Evolutionary conservation across 2,888 invertebrate species (phyloP).

Genomic region (Alsophila aescularia): DNA sequence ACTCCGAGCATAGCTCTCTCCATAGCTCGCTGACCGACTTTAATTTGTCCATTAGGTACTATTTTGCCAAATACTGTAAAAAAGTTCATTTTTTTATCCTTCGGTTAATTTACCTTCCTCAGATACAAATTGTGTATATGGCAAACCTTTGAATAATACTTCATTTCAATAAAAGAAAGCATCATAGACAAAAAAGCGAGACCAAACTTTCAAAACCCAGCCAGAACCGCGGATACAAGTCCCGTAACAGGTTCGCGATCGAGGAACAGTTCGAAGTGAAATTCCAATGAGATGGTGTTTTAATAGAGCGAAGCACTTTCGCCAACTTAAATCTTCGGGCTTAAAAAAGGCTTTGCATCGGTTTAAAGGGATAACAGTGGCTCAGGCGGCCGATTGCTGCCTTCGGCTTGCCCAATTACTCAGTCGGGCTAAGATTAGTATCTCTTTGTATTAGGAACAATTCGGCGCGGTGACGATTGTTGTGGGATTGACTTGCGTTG

Average conservation of each 20-base stretch:
- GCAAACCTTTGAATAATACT: too few relatives aligned
- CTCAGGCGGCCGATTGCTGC: constrained; percentile 76
- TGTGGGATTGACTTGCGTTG: constrained; percentile 44
- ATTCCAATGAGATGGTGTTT: constrained; percentile 75
- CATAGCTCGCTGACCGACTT: too few relatives aligned
- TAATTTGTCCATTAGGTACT: too few relatives aligned
- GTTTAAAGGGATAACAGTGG: constrained; percentile 81
- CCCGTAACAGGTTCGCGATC: constrained; percentile 29
- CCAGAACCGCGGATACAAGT: constrained; percentile 4
- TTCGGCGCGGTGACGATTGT: constrained; percentile 46
- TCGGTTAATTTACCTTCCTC: too few relatives aligned
- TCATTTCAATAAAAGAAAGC: too few relatives aligned
- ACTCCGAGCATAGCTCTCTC: too few relatives aligned
- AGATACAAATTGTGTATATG: too few relatives aligned
- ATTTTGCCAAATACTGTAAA: too few relatives aligned
- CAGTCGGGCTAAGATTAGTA: constrained; percentile 71
- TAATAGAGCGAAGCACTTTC: constrained; percentile 82
- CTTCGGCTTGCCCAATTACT: constrained; percentile 79
- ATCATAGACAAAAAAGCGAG: background rate
- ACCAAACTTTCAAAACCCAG: constrained; percentile 17
- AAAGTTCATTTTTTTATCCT: too few relatives aligned
- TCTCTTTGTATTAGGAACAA: constrained; percentile 56
- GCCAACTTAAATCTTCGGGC: constrained; percentile 83
- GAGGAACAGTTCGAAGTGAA: constrained; percentile 52
- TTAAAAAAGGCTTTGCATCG: constrained; percentile 83